Conservation (phyloP, 2,797 vertebrate genomes). For the Sternarchorhynchus goeldii region DNA sequence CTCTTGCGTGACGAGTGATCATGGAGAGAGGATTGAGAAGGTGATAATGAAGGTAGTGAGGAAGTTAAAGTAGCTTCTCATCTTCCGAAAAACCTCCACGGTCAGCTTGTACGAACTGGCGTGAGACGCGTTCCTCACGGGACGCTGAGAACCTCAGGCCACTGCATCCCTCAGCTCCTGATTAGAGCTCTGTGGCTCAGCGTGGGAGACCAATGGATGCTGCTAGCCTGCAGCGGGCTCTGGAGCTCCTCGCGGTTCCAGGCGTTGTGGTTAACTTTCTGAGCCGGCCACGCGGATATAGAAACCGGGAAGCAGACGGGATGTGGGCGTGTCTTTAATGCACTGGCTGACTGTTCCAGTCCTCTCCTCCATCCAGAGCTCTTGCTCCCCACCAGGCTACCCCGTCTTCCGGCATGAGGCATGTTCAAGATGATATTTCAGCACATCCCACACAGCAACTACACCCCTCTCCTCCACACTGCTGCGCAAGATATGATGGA, state of each 20-base stretch:
- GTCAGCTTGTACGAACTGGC: neutral
- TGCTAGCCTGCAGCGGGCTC: neutral
- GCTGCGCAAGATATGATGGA: conserved; percentile 62
- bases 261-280: neutral
- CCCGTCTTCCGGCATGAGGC: no score
- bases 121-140: neutral
- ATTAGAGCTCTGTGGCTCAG: conserved; percentile 27
- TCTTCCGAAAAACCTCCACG: neutral
- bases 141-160: neutral
- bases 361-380: no score
- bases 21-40: neutral
- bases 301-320: neutral
- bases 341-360: neutral
- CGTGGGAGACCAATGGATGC: conserved; percentile 1
- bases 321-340: neutral
- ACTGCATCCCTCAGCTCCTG: conserved; percentile 37
- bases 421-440: conserved; percentile 59
- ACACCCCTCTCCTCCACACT: conserved; percentile 35
- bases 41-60: neutral
- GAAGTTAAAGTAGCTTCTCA: neutral
- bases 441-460: conserved; percentile 22
- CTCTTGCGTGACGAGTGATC: neutral
- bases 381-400: no score
- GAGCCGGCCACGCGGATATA: conserved; percentile 9
- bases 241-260: conserved; percentile 5